Evolutionary conservation across 1,140 invertebrate species (phyloP), one percentile per base, ranked within the genome.

Genomic region (Rhopalosiphum padi): DNA sequence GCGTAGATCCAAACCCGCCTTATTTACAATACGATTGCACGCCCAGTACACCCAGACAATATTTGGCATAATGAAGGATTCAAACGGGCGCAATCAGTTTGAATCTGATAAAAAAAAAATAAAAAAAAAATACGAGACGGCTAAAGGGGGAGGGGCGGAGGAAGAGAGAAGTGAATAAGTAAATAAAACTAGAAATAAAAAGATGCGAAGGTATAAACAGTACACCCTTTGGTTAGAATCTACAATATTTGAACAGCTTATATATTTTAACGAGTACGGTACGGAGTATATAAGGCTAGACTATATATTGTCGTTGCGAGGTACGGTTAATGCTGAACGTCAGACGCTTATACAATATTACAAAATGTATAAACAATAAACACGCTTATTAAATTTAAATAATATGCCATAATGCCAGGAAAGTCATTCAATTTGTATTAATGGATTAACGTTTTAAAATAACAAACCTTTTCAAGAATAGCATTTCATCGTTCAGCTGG

Each of bases 1-100:
- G 48, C 91, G 82, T 46, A 55, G 86, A 88, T 9, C 51, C 82
- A 18, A 53, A 55, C 48, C 91, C 91, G 77, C 91, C 82, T 93
- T 93, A 86, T 93, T 93, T 93, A 93, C 91, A 93, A 93, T 85
- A 35, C 91, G 91, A 82, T 92, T 92, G 91, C 91, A 93, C 77
- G 91, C 77, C 48, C 77, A 86, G 48, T 51, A 37, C 91, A 93
- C 91, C 91, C 91, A 86, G 91, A 93, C 91, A 93, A 93, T 93
- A 93, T 93, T 93, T 86, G 91, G 91, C n/a, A 83, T 93, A 93
- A 93, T 83, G 91, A 93, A 93, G 48, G 82, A 86, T 86, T 85
- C 48, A 37, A 86, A 86, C 91, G 91, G 91, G 35, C 48, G 91
- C 91, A 93, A 93, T 93, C 91, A 93, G 91, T 85, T 60, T 43